Evolutionary conservation across 2,888 invertebrate species (phyloP).

Genomic region (Nasonovia ribisnigri): DNA sequence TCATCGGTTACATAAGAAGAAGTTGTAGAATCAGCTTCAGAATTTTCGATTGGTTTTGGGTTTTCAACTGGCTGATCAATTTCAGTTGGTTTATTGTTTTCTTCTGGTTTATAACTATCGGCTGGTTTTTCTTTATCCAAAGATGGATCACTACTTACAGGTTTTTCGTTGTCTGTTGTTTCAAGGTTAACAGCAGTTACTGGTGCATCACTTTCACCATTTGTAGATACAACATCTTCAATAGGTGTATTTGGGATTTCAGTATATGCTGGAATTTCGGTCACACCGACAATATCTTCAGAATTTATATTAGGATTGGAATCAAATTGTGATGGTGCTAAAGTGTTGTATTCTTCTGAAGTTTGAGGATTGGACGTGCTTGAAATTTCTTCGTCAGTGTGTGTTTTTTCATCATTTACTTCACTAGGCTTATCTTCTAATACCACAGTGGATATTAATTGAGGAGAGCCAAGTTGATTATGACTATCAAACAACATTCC

Average conservation of each 20-base stretch:
- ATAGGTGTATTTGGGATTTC: background rate
- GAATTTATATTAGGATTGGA: slow-evolving; percentile 5
- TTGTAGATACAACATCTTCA: background rate
- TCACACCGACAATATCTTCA: background rate
- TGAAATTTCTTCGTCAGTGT: background rate
- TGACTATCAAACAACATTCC: slow-evolving; percentile 48
- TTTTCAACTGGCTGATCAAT: background rate
- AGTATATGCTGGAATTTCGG: slow-evolving; percentile 1
- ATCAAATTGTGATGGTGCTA: background rate
- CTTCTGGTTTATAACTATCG: background rate
- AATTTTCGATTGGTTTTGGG: slow-evolving; percentile 2
- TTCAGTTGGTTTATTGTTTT: slow-evolving; percentile 27
- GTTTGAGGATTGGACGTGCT: slow-evolving; percentile 33
- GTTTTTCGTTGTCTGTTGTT: background rate
- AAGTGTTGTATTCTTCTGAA: slow-evolving; percentile 11
- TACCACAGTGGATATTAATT: slow-evolving; percentile 46
- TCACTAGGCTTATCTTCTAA: slow-evolving; percentile 40
- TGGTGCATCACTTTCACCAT: background rate
- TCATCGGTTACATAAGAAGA: background rate
- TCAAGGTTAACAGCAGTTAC: background rate
- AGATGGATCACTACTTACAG: background rate
- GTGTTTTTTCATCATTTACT: slow-evolving; percentile 48
- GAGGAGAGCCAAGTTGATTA: slow-evolving; percentile 44
- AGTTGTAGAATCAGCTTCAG: slow-evolving; percentile 27
- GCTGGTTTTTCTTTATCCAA: slow-evolving; percentile 9